Percentiles rank a stretch among this genome's conserved stretches.
phyloP scores from a whole-genome alignment of 2,888 invertebrate species.

The Laspeyria flexula region DNA sequence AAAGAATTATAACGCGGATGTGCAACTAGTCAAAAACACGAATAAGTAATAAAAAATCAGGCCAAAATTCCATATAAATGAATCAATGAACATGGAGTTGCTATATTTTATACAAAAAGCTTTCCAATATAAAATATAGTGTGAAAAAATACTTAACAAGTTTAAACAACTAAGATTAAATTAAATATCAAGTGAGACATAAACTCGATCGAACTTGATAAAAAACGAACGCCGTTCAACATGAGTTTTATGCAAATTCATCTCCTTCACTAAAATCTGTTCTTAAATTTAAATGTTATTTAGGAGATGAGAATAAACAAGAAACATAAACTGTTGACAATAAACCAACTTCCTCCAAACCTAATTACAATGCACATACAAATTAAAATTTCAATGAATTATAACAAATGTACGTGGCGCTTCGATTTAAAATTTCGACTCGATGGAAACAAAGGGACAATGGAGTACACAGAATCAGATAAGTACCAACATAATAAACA shows the following conservation, averaged over 20 bases:
- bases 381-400: constrained; percentile 35
- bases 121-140: constrained; percentile 4
- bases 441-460: constrained; percentile 63
- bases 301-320: background rate
- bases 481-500: constrained; percentile 71
- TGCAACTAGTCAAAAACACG: constrained; percentile 27
- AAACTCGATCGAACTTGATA: constrained; percentile 18
- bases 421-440: constrained; percentile 42
- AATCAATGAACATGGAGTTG: background rate
- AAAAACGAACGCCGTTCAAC: constrained; percentile 24
- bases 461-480: constrained; percentile 69
- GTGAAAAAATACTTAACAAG: constrained; percentile 3
- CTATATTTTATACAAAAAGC: constrained; percentile 5
- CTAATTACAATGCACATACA: constrained; percentile 47
- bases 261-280: background rate
- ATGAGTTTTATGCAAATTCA: constrained; percentile 28
- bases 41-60: constrained; percentile 34
- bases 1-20: constrained; percentile 36
- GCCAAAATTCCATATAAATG: constrained; percentile 5
- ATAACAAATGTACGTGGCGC: constrained; percentile 39
- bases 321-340: constrained; percentile 4
- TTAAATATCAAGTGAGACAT: constrained; percentile 17
- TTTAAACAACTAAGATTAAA: constrained; percentile 8
- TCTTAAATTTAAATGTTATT: background rate
- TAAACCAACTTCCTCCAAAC: constrained; percentile 12